phyloP scores from a whole-genome alignment of 2,797 vertebrate species.

The Pseudomugil tenellus region DNA sequence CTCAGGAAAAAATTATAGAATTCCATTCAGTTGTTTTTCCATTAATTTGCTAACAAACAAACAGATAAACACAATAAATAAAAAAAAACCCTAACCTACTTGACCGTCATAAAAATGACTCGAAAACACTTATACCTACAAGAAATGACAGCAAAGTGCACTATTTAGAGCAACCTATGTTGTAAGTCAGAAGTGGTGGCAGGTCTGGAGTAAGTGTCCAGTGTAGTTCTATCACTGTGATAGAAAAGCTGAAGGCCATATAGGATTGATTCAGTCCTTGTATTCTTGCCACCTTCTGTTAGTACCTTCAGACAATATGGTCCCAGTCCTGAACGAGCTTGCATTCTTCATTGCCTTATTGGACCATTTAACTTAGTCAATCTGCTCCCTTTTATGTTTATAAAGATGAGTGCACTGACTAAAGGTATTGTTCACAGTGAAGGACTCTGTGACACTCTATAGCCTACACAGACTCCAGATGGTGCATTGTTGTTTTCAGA shows the following conservation, averaged over 20 bases:
- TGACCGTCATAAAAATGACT: background rate
- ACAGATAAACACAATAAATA: no score
- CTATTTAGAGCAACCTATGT: background rate
- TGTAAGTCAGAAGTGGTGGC: conserved; percentile 1
- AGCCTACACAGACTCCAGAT: background rate
- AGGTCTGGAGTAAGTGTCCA: conserved; percentile 3
- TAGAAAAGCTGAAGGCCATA: conserved; percentile 22
- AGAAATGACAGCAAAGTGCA: conserved; percentile 1
- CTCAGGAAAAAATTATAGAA: no score
- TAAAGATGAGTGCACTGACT: conserved; percentile 20
- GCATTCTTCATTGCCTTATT: conserved; percentile 30
- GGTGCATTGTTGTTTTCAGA: conserved; percentile 1
- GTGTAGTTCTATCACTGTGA: conserved; percentile 8
- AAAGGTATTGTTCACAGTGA: conserved; percentile 11
- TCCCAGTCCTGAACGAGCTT: conserved; percentile 20
- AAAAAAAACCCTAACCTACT: no score
- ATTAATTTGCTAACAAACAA: no score
- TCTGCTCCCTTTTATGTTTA: conserved; percentile 30
- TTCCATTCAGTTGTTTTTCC: no score
- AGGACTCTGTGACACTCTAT: conserved; percentile 12
- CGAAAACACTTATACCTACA: background rate
- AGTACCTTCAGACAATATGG: conserved; percentile 24
- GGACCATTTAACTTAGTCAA: conserved; percentile 40
- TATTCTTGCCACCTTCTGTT: conserved; percentile 10
- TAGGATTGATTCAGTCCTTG: conserved; percentile 23